Evolutionary conservation across 2,113 vertebrate species (phyloP).

Genomic region (Rhinichthys klamathensis): DNA sequence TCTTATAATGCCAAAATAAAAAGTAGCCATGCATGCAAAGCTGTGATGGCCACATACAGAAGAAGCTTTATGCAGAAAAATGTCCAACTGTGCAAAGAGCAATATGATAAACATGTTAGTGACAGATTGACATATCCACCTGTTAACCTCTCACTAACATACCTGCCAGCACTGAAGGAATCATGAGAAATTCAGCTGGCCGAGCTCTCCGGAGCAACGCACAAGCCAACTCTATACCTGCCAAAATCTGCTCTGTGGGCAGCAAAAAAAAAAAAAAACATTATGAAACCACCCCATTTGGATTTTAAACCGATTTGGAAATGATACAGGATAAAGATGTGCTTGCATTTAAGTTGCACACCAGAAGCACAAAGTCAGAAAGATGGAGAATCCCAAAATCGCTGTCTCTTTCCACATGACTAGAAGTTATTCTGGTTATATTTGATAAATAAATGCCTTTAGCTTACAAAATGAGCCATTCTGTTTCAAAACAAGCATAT

Average conservation of each 20-base stretch:
- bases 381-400: background rate
- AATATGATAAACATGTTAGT: conserved; percentile 41
- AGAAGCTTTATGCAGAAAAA: conserved; percentile 1
- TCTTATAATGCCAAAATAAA: background rate
- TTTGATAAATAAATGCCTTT: background rate
- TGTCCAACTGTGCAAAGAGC: conserved; percentile 20
- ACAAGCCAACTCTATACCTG: background rate
- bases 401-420: background rate
- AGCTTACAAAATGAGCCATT: background rate
- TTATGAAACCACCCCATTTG: conserved; percentile 18
- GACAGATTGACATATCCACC: conserved; percentile 43
- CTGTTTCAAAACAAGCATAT: background rate
- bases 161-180: conserved; percentile 38
- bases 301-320: conserved; percentile 4
- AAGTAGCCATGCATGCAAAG: too few relatives aligned
- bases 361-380: background rate
- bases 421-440: background rate
- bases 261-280: conserved; percentile 15
- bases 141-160: conserved; percentile 44
- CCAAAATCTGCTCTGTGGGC: conserved; percentile 16
- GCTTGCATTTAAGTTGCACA: background rate
- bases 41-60: conserved; percentile 2
- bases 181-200: conserved; percentile 34
- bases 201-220: background rate
- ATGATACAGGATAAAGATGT: background rate